Conservation (phyloP, 1,140 invertebrate genomes). For the Bombus pyrosoma region DNA sequence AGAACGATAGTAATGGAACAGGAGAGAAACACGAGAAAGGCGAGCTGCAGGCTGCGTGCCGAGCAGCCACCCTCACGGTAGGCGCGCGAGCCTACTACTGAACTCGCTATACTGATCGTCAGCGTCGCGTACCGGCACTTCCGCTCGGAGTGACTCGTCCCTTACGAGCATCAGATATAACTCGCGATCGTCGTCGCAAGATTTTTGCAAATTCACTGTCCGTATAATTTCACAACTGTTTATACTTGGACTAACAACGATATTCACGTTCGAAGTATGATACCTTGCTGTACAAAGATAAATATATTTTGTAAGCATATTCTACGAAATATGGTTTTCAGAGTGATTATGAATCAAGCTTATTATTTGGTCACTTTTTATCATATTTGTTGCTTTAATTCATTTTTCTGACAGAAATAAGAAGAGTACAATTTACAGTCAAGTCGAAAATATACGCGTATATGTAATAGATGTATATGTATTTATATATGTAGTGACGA, state of each 20-base stretch:
- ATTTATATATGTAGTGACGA: neutral
- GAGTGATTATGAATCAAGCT: constrained; percentile 32
- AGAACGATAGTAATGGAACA: neutral
- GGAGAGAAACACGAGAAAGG: constrained; percentile 27
- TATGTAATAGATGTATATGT: neutral
- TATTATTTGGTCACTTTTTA: neutral
- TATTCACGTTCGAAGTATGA: neutral
- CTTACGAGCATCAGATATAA: neutral
- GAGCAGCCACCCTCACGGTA: constrained; percentile 62
- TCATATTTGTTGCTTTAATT: constrained; percentile 29
- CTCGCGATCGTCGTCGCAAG: neutral
- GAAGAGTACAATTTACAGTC: constrained; percentile 36
- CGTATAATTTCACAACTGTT: neutral
- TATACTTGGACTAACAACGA: neutral
- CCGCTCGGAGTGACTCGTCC: constrained; percentile 2
- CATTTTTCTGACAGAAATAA: constrained; percentile 25
- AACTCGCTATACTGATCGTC: constrained; percentile 27
- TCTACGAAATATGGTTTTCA: neutral
- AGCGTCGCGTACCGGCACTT: constrained; percentile 23
- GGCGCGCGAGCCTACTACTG: constrained; percentile 68
- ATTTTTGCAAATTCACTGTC: neutral
- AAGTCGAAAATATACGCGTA: neutral
- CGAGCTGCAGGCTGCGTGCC: constrained; percentile 22
- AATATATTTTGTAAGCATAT: neutral
- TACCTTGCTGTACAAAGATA: neutral